Evolutionary conservation across 2,797 vertebrate genomes (phyloP).

Genomic region (Capromys pilorides): DNA sequence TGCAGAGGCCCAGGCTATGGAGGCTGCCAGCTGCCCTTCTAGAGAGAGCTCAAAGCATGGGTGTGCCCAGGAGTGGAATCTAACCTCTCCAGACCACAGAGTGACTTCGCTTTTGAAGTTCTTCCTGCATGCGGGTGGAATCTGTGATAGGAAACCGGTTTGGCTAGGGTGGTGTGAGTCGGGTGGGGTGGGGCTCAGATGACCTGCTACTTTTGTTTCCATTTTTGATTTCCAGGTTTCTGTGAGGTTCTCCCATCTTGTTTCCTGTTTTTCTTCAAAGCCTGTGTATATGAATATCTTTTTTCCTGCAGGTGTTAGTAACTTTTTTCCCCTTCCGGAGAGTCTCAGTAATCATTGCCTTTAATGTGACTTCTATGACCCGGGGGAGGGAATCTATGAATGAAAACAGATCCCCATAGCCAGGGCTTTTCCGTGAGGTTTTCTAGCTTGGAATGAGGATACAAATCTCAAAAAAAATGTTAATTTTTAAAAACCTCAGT

Average conservation of each 20-base stretch:
- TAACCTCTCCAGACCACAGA: background rate
- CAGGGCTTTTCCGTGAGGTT: background rate
- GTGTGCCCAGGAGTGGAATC: background rate
- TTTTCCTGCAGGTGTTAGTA: constrained; percentile 79
- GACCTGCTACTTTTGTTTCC: constrained; percentile 75
- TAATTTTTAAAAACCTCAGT: background rate
- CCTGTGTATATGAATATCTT: constrained; percentile 59
- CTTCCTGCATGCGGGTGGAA: constrained; percentile 31
- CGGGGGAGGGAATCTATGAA: background rate
- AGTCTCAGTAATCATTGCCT: constrained; percentile 49
- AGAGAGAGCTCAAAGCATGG: background rate
- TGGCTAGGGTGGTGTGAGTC: background rate
- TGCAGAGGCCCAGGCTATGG: background rate
- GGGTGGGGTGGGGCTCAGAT: constrained; percentile 12
- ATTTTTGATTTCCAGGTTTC: constrained; percentile 73
- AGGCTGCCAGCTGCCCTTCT: background rate
- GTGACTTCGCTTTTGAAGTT: constrained; percentile 67
- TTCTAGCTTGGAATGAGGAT: background rate
- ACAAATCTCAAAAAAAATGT: background rate
- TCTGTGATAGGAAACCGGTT: constrained; percentile 60
- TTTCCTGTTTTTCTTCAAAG: constrained; percentile 81
- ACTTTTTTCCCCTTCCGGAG: constrained; percentile 67
- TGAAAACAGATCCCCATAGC: background rate
- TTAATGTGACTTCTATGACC: constrained; percentile 63
- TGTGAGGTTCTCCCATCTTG: constrained; percentile 72